phyloP scores from a whole-genome alignment of 2,797 vertebrate genomes.

The Muscicapa striata region DNA sequence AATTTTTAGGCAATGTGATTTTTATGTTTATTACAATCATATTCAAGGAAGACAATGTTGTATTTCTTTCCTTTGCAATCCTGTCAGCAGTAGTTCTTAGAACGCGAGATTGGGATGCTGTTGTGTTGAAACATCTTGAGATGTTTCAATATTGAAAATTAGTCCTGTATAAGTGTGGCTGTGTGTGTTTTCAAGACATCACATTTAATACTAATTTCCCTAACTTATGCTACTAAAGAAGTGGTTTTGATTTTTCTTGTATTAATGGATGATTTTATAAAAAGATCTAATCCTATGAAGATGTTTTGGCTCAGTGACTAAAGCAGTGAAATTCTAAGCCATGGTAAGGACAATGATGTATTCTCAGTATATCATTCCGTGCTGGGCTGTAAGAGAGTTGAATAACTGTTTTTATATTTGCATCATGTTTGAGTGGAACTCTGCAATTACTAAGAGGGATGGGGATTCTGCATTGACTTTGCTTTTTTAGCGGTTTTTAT shows the following conservation, averaged over 20 bases:
- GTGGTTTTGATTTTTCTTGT: not conserved
- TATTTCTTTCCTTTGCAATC: not conserved
- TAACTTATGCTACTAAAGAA: not conserved
- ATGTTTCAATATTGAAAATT: not conserved
- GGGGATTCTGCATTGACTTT: not conserved
- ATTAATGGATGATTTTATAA: not conserved
- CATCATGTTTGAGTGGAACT: not conserved
- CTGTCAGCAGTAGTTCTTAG: not conserved
- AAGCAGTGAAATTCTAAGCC: not conserved
- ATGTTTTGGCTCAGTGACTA: not conserved
- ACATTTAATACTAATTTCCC: not conserved
- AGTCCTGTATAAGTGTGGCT: not conserved
- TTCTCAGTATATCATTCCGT: not conserved
- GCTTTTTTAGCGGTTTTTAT: not conserved
- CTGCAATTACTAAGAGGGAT: not conserved
- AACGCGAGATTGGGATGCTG: not conserved
- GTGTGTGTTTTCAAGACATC: not conserved
- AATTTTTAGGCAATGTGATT: not conserved
- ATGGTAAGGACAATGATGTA: not conserved
- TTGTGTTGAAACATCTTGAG: not conserved
- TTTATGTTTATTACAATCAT: not conserved
- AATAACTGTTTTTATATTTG: not conserved
- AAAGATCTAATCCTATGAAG: not conserved
- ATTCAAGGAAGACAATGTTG: not conserved
- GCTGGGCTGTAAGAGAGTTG: not conserved